Evolutionary conservation across 2,113 vertebrate species (phyloP).

Genomic region (Patagioenas fasciata): DNA sequence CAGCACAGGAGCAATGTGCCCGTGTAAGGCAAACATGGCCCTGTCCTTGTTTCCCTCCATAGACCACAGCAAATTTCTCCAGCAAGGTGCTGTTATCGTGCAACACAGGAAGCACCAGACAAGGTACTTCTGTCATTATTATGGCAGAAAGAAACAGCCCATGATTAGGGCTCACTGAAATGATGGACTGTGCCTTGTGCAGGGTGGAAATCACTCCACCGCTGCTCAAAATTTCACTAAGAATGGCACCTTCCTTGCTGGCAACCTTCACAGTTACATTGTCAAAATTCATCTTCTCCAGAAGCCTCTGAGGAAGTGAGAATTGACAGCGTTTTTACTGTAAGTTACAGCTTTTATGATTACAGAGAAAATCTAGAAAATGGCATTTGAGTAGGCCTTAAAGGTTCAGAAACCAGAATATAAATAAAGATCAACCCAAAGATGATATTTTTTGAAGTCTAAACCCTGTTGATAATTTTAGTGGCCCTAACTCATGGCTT

Average conservation of each 20-base stretch:
- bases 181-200: neutral
- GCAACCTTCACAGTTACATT: neutral
- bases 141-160: rapidly evolving
- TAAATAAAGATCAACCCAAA: neutral
- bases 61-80: neutral
- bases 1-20: rapidly evolving
- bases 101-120: neutral
- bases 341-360: neutral
- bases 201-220: neutral
- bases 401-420: neutral
- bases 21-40: rapidly evolving
- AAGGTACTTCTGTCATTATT: neutral
- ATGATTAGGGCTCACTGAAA: neutral
- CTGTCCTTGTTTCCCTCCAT: neutral
- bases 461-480: neutral
- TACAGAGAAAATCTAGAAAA: neutral
- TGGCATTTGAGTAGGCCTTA: neutral
- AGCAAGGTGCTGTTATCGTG: rapidly evolving
- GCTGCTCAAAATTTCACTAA: neutral
- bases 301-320: neutral
- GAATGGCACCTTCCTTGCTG: neutral
- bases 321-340: neutral
- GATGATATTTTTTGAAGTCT: neutral
- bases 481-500: neutral
- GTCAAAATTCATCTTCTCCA: neutral